A percentile compares a stretch with the other conserved stretches of the same genome.
Evolutionary conservation across 2,888 invertebrate species (phyloP).

Genomic region (Altica lythri): DNA sequence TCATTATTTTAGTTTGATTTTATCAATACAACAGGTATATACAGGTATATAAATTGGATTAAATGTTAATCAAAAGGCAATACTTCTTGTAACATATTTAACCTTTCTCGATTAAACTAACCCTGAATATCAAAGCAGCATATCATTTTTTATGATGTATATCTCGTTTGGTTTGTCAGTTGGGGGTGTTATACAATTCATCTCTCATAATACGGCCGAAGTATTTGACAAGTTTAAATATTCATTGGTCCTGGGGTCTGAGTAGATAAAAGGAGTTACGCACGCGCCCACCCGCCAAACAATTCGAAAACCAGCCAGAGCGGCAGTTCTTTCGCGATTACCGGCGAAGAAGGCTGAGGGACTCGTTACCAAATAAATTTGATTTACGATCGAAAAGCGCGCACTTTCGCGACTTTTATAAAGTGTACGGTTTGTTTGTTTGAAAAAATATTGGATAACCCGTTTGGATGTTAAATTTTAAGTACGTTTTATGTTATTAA

Average conservation of each 20-base stretch:
- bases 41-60: too few relatives aligned
- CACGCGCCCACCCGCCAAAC: conserved; percentile 39
- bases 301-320: conserved; percentile 38
- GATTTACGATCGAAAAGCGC: conserved; percentile 15
- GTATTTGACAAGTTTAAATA: conserved; percentile 46
- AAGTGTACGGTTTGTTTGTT: too few relatives aligned
- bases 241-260: conserved; percentile 43
- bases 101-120: too few relatives aligned
- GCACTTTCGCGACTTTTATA: conserved; percentile 16
- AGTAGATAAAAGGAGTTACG: conserved; percentile 45
- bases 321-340: conserved; percentile 50
- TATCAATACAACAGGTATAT: too few relatives aligned
- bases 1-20: too few relatives aligned
- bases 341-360: conserved; percentile 37
- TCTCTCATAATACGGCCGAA: conserved; percentile 24
- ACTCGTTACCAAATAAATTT: conserved; percentile 2
- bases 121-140: too few relatives aligned
- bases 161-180: neutral
- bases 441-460: too few relatives aligned
- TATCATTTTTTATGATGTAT: conserved; percentile 12
- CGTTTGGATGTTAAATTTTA: too few relatives aligned
- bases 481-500: too few relatives aligned
- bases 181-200: conserved; percentile 21
- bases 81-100: too few relatives aligned
- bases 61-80: too few relatives aligned